These are phyloP conservation scores for Drosophila lacertosa DNA, from an alignment of 1,140 invertebrate species.

Conservation along the genomic window DNA sequence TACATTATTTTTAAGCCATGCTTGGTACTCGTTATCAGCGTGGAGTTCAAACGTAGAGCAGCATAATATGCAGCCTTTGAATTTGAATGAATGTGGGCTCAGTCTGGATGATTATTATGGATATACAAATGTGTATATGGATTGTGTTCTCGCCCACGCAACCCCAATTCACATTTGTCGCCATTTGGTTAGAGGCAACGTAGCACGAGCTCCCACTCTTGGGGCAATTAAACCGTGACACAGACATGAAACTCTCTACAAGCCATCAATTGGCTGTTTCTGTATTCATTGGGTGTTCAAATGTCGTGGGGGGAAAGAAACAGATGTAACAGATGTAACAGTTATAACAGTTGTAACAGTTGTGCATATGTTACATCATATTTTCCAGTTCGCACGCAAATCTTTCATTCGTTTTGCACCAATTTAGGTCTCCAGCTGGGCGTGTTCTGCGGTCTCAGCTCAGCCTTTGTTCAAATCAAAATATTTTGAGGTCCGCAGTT, in stretches of 20 bases:
- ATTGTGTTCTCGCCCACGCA: constrained; percentile 11
- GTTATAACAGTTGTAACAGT: too few relatives aligned
- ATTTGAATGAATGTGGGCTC: constrained; percentile 58
- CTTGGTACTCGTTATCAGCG: constrained; percentile 12
- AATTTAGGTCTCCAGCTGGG: constrained; percentile 36
- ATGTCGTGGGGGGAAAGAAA: constrained; percentile 18
- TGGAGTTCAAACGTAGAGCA: neutral
- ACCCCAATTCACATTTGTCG: constrained; percentile 48
- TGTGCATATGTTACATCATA: constrained; percentile 54
- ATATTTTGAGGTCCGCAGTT: constrained; percentile 70
- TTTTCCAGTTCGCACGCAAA: neutral
- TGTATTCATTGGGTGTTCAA: constrained; percentile 52
- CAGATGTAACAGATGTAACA: constrained; percentile 44
- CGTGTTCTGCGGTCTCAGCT: constrained; percentile 45
- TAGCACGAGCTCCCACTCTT: constrained; percentile 34
- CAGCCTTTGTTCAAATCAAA: constrained; percentile 62
- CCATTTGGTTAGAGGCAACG: constrained; percentile 20
- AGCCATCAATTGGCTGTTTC: constrained; percentile 59
- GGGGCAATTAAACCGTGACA: constrained; percentile 63
- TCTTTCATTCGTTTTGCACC: constrained; percentile 41
- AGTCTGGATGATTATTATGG: constrained; percentile 32
- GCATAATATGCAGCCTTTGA: constrained; percentile 28
- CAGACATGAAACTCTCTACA: constrained; percentile 58
- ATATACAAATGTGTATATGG: constrained; percentile 55
- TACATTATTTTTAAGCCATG: constrained; percentile 73